Evolutionary conservation across 1,140 invertebrate genomes (phyloP).

Genomic region (Penaeus indicus): DNA sequence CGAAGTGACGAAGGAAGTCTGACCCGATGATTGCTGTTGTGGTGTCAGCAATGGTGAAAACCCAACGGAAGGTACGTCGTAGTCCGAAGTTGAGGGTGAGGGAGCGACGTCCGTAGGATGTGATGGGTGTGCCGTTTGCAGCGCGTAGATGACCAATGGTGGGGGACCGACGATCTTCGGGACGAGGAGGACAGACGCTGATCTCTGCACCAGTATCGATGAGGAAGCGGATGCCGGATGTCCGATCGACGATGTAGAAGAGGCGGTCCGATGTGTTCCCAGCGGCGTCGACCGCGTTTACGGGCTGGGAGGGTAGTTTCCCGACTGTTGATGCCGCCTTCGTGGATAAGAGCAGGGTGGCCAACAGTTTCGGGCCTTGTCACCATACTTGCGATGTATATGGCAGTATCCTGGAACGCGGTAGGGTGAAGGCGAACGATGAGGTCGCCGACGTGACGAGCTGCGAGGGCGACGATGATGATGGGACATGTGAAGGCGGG

Average conservation of each 20-base stretch:
- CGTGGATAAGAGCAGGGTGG: conserved; percentile 1
- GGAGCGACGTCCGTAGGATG: neutral
- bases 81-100: conserved; percentile 2
- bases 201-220: conserved; percentile 44
- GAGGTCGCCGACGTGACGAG: neutral
- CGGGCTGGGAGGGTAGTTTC: conserved; percentile 19
- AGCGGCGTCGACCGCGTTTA: neutral
- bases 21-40: conserved; percentile 33
- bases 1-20: neutral
- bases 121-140: conserved; percentile 30
- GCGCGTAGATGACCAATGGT: neutral
- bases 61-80: conserved; percentile 40
- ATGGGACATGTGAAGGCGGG: too few species aligned
- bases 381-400: conserved; percentile 10
- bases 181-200: neutral
- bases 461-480: neutral
- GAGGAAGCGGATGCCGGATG: conserved; percentile 17
- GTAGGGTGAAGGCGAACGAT: neutral
- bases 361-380: neutral
- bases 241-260: conserved; percentile 3
- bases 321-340: too few species aligned
- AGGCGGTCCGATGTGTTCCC: conserved; percentile 3
- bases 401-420: too few species aligned
- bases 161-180: neutral
- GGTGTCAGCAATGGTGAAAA: conserved; percentile 53